Conservation (phyloP, 2,888 invertebrate genomes). For the Philereme vetulata region DNA sequence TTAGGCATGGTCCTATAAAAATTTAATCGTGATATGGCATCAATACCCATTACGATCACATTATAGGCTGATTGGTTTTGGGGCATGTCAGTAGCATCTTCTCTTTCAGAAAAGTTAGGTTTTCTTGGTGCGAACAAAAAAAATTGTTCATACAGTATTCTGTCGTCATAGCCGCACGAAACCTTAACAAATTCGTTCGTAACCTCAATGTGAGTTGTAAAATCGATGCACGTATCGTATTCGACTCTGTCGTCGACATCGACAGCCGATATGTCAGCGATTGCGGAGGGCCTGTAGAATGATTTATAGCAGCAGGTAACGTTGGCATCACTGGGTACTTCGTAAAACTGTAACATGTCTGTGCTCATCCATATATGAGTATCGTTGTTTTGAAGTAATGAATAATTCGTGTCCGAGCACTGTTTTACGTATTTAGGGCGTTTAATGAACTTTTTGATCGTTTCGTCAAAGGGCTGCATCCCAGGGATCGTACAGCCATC, state of each 20-base stretch:
- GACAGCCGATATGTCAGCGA: constrained; percentile 71
- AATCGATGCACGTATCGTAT: constrained; percentile 77
- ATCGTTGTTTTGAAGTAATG: constrained; percentile 83
- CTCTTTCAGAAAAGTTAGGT: constrained; percentile 42
- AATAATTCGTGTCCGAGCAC: constrained; percentile 75
- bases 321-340: constrained; percentile 68
- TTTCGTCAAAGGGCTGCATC: constrained; percentile 84
- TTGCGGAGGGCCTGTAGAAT: constrained; percentile 81
- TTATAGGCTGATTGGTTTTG: constrained; percentile 77
- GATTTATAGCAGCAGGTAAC: constrained; percentile 85
- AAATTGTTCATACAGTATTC: constrained; percentile 86
- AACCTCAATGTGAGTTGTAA: constrained; percentile 70
- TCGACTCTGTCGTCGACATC: constrained; percentile 74
- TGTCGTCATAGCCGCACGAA: constrained; percentile 79
- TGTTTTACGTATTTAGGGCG: constrained; percentile 76
- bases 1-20: constrained; percentile 92
- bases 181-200: constrained; percentile 88
- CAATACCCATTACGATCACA: constrained; percentile 92
- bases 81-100: constrained; percentile 43
- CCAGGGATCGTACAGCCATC: constrained; percentile 87
- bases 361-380: constrained; percentile 83
- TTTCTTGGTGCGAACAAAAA: constrained; percentile 85
- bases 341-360: constrained; percentile 73
- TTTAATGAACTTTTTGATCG: constrained; percentile 79
- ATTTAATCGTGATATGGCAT: constrained; percentile 93